Evolutionary conservation across 2,113 vertebrate species (phyloP), one percentile per base, ranked within the genome.

Genomic region (Phalacrocorax brasilianus): DNA sequence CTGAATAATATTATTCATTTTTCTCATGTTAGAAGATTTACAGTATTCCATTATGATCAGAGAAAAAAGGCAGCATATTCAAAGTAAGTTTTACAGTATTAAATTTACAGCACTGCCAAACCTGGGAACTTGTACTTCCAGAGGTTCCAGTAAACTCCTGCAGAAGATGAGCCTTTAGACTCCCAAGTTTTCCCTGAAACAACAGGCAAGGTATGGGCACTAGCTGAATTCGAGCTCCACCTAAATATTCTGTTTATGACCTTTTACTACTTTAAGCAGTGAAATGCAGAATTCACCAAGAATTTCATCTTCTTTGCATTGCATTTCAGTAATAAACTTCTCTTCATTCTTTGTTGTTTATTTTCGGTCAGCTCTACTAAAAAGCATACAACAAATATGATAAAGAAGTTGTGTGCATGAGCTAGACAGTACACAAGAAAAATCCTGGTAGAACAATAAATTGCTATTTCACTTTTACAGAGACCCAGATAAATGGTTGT

Each of bases 401-500:
- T 74, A 16, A 96, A 95, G 50, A 87, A 47, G 63, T 63, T 77
- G 42, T 53, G 73, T 88, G 56, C 72, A 52, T 66, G 35, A 95
- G 75, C 63, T 33, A 83, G 17, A 50, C 66, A 76, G 55, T 8
- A 42, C 13, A 76, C 14, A 40, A 93, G 94, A 96, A 97, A 88
- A 94, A 88, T 85, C 82, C 85, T 68, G 65, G 74, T 76, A 94
- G 89, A 89, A 92, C 73, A 84, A 56, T 73, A 85, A 76, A 81
- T 88, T 92, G 67, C 71, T 85, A 97, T 96, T 97, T 94, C 80
- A 87, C 30, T 96, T 95, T 91, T 67, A 87, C 45, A 92, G 91
- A 93, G 55, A 73, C 5, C 11, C 55, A 95, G 76, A 97, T 86
- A 93, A 97, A 98, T 86, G 81, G 85, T 5, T 87, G 87, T 67